Evolutionary conservation across 2,888 invertebrate genomes (phyloP).

Genomic region (Coecobrya sp.): DNA sequence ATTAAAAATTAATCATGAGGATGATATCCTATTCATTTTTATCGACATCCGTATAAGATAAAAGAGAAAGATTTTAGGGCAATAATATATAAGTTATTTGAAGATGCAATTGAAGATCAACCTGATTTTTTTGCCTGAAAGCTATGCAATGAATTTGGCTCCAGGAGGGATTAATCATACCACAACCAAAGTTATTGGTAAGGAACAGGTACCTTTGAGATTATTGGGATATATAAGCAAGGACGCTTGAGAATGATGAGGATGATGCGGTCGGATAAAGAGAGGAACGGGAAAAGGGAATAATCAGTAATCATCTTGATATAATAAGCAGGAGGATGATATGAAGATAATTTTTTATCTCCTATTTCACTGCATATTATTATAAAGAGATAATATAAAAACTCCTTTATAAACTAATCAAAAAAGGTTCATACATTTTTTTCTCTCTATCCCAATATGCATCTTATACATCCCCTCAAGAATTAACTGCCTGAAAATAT

Average conservation of each 20-base stretch:
- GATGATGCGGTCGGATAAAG: too few species aligned
- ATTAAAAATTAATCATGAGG: too few species aligned
- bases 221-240: background rate
- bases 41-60: too few species aligned
- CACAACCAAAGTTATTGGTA: background rate
- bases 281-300: background rate
- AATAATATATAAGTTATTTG: background rate
- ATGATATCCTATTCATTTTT: background rate
- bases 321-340: background rate
- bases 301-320: background rate
- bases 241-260: too few species aligned
- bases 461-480: background rate
- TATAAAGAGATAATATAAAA: background rate
- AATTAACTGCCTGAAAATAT: conserved; percentile 9
- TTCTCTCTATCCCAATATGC: background rate
- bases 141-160: conserved; percentile 44
- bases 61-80: too few species aligned
- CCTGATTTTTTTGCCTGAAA: conserved; percentile 35
- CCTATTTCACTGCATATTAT: background rate
- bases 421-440: conserved; percentile 23
- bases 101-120: too few species aligned
- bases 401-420: background rate
- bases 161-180: conserved; percentile 36
- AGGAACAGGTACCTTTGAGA: conserved; percentile 7
- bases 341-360: background rate